Evolutionary conservation across 2,888 invertebrate species (phyloP).

Genomic region (Odontothrips loti): DNA sequence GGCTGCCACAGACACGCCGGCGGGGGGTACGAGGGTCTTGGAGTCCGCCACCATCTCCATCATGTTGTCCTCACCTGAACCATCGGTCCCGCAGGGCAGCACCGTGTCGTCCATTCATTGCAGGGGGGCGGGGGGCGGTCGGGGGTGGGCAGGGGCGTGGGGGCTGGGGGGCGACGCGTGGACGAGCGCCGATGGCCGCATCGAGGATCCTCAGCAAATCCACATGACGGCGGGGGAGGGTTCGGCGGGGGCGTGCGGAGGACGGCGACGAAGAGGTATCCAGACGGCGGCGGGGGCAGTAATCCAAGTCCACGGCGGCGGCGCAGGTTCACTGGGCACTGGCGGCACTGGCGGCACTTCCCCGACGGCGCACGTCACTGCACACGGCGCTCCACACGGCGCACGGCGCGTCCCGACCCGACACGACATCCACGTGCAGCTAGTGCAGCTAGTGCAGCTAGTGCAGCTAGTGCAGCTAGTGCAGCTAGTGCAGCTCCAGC

Average conservation of each 20-base stretch:
- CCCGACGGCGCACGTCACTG: neutral
- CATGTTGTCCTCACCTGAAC: conserved; percentile 8
- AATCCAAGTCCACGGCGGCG: conserved; percentile 2
- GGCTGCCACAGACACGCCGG: too few species aligned
- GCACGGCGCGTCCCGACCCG: neutral
- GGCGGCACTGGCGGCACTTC: neutral
- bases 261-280: neutral
- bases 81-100: neutral
- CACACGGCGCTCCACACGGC: too few species aligned
- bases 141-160: conserved; percentile 15
- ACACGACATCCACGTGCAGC: neutral
- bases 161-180: neutral
- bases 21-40: too few species aligned
- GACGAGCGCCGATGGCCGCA: neutral
- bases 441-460: too few species aligned
- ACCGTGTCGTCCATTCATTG: conserved; percentile 3
- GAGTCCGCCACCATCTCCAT: neutral
- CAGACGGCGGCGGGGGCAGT: neutral
- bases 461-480: too few species aligned
- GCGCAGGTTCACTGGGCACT: neutral
- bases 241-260: neutral
- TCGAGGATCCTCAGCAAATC: conserved; percentile 8
- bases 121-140: conserved; percentile 16
- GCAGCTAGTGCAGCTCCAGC: too few species aligned
- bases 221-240: conserved; percentile 8